These are phyloP conservation scores for Glareola pratincola DNA, from an alignment of 2,113 vertebrate genomes.

Conservation along the genomic window DNA sequence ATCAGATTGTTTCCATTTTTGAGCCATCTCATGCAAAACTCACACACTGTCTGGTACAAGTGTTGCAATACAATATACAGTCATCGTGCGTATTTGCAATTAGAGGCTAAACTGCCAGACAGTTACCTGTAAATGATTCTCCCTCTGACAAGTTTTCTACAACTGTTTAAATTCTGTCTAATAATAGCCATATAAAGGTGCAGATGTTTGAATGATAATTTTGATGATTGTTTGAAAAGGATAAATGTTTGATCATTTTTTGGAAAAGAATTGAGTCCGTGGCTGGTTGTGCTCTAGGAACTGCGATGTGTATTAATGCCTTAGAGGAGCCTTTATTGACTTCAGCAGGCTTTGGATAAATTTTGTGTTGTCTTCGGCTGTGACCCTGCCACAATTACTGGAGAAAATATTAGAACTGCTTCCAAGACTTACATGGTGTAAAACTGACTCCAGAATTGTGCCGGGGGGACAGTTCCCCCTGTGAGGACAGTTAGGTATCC, in stretches of 20 bases:
- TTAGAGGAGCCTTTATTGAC: not conserved
- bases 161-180: not conserved
- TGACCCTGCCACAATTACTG: not conserved
- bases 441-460: not conserved
- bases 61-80: slow-evolving; percentile 69
- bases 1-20: slow-evolving; percentile 55
- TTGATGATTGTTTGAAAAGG: not conserved
- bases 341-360: not conserved
- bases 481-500: not conserved
- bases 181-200: not conserved
- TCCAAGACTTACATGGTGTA: not conserved
- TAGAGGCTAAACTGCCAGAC: not conserved
- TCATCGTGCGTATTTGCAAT: not conserved
- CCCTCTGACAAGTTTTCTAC: not conserved
- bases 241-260: not conserved
- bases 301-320: not conserved
- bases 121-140: not conserved
- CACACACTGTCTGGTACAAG: slow-evolving; percentile 58
- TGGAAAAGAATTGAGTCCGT: not conserved
- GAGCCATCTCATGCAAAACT: slow-evolving; percentile 67
- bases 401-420: not conserved
- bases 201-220: not conserved
- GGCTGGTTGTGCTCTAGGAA: not conserved
- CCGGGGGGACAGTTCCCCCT: not conserved
- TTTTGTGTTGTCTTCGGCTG: not conserved